phyloP scores from a whole-genome alignment of 1,140 invertebrate genomes.

The Zaprionus gabonicus region DNA sequence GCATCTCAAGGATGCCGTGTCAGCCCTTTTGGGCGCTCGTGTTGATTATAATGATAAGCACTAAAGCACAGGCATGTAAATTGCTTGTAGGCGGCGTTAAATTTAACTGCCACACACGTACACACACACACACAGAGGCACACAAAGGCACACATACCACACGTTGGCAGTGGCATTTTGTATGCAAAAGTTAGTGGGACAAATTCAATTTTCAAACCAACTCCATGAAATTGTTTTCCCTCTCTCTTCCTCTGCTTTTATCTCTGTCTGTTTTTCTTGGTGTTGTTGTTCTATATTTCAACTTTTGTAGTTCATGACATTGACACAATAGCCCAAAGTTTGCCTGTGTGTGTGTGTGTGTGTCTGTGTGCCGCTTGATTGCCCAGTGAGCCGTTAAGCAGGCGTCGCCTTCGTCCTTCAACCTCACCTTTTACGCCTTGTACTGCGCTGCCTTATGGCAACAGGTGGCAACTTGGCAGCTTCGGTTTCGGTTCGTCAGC shows the following conservation, averaged over 20 bases:
- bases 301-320: conserved; percentile 48
- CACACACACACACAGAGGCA: not conserved
- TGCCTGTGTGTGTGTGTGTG: conserved; percentile 4
- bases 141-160: conserved; percentile 1
- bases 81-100: conserved; percentile 55
- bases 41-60: conserved; percentile 55
- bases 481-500: conserved; percentile 16
- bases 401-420: conserved; percentile 31
- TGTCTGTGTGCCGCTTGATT: conserved; percentile 28
- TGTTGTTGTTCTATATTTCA: conserved; percentile 13
- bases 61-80: conserved; percentile 50
- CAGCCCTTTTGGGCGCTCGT: conserved; percentile 31
- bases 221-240: conserved; percentile 31
- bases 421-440: conserved; percentile 42
- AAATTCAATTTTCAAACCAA: conserved; percentile 54
- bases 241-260: not conserved
- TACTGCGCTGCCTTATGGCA: conserved; percentile 25
- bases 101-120: conserved; percentile 35
- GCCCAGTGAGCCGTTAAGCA: conserved; percentile 54
- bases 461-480: conserved; percentile 40
- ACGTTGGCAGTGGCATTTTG: conserved; percentile 5
- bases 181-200: conserved; percentile 29
- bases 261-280: not conserved
- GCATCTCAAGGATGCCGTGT: conserved; percentile 18
- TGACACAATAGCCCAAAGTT: conserved; percentile 41